A percentile compares a stretch with the other conserved stretches of the same genome.
Evolutionary conservation across 1,140 invertebrate species (phyloP).

Genomic region (Atopsyche davidsoni): DNA sequence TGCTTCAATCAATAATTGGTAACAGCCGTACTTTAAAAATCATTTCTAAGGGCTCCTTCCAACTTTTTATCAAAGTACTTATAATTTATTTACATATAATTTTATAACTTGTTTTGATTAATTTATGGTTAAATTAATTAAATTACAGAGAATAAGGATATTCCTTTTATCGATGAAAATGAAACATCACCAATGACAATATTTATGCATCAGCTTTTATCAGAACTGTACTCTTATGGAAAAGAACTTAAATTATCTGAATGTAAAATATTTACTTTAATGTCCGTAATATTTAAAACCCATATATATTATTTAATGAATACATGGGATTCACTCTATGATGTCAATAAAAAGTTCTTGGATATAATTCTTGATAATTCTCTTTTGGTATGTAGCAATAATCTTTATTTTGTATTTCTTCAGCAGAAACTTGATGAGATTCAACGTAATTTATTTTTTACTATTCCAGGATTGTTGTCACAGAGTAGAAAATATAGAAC

Average conservation of each 20-base stretch:
- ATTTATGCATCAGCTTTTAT: not conserved
- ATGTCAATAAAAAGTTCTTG: constrained; percentile 6
- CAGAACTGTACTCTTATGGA: not conserved
- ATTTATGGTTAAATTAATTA: no score
- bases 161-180: not conserved
- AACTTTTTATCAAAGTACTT: no score
- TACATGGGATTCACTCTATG: constrained; percentile 5
- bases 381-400: constrained; percentile 8
- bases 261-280: constrained; percentile 1
- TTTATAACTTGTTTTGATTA: no score
- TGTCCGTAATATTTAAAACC: constrained; percentile 8
- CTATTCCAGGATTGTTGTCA: constrained; percentile 1
- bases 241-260: not conserved
- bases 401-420: not conserved
- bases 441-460: not conserved
- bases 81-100: no score
- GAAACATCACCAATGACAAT: no score
- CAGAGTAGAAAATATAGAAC: constrained; percentile 3
- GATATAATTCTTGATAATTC: constrained; percentile 7
- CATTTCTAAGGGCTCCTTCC: no score
- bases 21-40: no score
- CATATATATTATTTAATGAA: constrained; percentile 9
- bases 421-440: not conserved
- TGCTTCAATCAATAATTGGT: no score
- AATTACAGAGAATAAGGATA: not conserved